phyloP scores from a whole-genome alignment of 2,888 invertebrate species.

The Campopleginae sp. region DNA sequence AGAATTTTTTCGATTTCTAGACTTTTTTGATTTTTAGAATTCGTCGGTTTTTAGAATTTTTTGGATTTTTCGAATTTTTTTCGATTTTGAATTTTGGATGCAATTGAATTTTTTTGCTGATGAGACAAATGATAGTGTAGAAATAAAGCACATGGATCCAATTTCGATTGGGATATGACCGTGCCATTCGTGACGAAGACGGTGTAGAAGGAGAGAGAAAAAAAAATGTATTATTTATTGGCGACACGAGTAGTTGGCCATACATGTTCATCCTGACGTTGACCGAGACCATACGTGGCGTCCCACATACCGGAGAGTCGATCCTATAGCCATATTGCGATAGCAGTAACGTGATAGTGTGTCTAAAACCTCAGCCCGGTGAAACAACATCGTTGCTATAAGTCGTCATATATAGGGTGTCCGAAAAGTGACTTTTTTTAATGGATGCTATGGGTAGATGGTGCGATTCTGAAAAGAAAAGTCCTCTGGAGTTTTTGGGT shows the following conservation, averaged over 20 bases:
- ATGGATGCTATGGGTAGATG: not conserved
- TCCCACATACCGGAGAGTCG: constrained; percentile 75
- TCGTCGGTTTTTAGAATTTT: not conserved
- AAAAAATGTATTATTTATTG: constrained; percentile 27
- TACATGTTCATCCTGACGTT: constrained; percentile 76
- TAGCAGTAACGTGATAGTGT: constrained; percentile 37
- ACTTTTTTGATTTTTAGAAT: not conserved
- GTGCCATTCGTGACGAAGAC: not conserved
- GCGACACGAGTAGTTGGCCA: constrained; percentile 73
- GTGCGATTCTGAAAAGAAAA: not conserved
- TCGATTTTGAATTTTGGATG: not conserved
- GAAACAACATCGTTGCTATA: constrained; percentile 31
- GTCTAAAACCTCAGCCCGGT: constrained; percentile 11
- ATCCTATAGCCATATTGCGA: constrained; percentile 66
- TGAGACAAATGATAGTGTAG: not conserved
- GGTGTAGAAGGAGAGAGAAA: constrained; percentile 18
- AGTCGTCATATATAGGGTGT: not conserved
- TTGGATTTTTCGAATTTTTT: not conserved
- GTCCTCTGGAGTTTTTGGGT: not conserved
- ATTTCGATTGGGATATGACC: not conserved
- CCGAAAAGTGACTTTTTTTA: not conserved
- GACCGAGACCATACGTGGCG: constrained; percentile 77
- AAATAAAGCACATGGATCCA: not conserved
- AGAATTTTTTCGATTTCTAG: too few species aligned
- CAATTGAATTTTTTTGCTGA: not conserved